phyloP scores from a whole-genome alignment of 2,113 vertebrate species.

The Oncorhynchus kisutch region DNA sequence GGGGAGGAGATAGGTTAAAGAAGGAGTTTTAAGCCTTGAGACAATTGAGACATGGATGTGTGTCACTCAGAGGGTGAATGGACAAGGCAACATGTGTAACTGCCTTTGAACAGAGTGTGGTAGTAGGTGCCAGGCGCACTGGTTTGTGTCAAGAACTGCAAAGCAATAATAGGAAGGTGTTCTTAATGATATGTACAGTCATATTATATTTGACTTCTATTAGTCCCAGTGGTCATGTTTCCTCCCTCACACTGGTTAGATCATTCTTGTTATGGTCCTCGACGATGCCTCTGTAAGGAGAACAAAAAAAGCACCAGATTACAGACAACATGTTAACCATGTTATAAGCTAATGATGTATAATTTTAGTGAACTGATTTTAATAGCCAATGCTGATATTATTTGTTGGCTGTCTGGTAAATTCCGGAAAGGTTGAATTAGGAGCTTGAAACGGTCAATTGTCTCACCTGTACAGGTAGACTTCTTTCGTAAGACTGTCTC shows the following conservation, averaged over 20 bases:
- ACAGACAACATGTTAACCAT: not conserved
- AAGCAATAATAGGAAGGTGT: too few relatives aligned
- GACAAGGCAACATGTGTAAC: too few relatives aligned
- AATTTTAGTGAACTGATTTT: not conserved
- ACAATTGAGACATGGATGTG: too few relatives aligned
- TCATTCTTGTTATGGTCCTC: conserved; percentile 28
- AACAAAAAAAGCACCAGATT: not conserved
- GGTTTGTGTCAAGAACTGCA: too few relatives aligned
- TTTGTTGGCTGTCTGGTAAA: not conserved
- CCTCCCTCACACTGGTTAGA: not conserved
- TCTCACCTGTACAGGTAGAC: conserved; percentile 84
- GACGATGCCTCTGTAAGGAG: conserved; percentile 43
- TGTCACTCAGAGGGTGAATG: too few relatives aligned
- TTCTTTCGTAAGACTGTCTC: conserved; percentile 76
- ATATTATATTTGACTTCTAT: too few relatives aligned
- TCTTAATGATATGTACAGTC: too few relatives aligned
- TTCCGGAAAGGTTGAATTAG: too few relatives aligned
- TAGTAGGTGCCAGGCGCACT: too few relatives aligned
- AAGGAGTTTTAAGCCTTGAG: too few relatives aligned
- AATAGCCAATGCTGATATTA: not conserved
- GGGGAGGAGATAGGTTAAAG: too few relatives aligned
- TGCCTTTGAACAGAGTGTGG: too few relatives aligned
- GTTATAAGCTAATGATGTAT: not conserved
- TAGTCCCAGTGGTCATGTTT: conserved; percentile 29
- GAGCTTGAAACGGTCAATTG: not conserved